These are phyloP conservation scores for Eufriesea mexicana DNA, from an alignment of 1,140 invertebrate genomes.

Conservation along the genomic window DNA sequence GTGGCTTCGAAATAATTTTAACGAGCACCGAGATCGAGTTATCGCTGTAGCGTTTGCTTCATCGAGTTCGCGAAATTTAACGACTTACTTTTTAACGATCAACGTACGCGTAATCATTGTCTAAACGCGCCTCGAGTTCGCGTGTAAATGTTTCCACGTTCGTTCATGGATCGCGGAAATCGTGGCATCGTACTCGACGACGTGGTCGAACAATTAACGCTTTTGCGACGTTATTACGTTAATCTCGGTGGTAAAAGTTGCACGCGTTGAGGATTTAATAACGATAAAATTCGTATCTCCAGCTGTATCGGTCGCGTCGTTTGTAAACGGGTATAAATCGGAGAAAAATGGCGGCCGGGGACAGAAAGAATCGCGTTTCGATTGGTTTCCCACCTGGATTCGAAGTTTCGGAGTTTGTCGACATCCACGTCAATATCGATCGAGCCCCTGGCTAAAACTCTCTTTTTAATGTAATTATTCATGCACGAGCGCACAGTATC, in stretches of 20 bases:
- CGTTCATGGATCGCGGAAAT: not conserved
- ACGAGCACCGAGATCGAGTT: not conserved
- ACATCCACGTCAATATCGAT: not conserved
- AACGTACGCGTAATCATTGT: not conserved
- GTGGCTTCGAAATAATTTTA: conserved; percentile 19
- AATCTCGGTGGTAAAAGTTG: not conserved
- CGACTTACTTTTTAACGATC: not conserved
- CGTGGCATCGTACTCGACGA: not conserved
- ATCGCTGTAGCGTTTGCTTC: not conserved
- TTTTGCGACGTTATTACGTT: not conserved
- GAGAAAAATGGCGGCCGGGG: not conserved
- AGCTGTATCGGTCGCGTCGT: too few species aligned
- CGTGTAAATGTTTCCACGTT: not conserved
- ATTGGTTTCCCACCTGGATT: not conserved
- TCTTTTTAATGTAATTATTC: conserved; percentile 20
- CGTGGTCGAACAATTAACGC: not conserved
- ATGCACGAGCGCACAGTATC: not conserved
- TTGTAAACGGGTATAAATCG: not conserved
- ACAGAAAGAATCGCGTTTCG: not conserved
- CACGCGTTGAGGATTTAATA: not conserved
- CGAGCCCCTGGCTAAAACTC: not conserved
- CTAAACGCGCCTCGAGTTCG: not conserved
- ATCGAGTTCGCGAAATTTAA: not conserved
- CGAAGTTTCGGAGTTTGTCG: too few species aligned
- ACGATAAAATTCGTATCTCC: not conserved